Base-by-base conservation (phyloP, 2,113 vertebrate species). In the Delphinus delphis region DNA sequence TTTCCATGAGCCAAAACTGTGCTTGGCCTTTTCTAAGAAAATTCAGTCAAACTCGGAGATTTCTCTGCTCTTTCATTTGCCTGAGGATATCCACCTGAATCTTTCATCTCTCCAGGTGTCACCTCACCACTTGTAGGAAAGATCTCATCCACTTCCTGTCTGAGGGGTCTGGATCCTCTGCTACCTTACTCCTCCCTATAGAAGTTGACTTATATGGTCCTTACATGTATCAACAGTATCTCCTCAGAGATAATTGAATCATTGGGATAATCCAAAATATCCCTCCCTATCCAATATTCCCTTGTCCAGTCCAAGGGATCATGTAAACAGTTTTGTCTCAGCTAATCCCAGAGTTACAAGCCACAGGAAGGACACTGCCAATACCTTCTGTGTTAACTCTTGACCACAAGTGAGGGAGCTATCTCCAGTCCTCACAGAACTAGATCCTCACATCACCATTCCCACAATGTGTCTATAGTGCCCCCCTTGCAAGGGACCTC, bases 401-500 rank as follows among this genome's bases (percentile, higher is more conserved):
- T 36, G 31, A 55, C 26, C 3, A 0, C 3, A 41, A 7, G 18
- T 18, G 3, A 31, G 25, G 2, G 11, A 15, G 4, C 12, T 25
- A 15, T 38, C 17, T 62, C 8, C 5, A 44, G 53, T 9, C 1
- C 1, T 60, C 77, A 18, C 23, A 58, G 26, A 8, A 4, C 41
- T 18, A 6, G 8, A 3, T 4, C 38, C 41, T 11, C n/a, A 33
- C 2, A 3, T 15, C 5, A 3, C 23, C 38, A 33, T n/a, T 5
- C 4, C 11, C 31, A 28, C 11, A 20, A 0, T 50, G 36, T 3
- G 15, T 53, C 74, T 38, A 3, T 7, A 74, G 13, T 0, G 8
- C 1, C 1, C 8, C 1, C 5, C 10, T 14, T 3, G 18, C 7
- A 31, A 47, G 10, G 8, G n/a, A 33, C 3, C 5, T 10, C 36